phyloP scores from a whole-genome alignment of 1,140 invertebrate genomes.

The Ooceraea biroi region DNA sequence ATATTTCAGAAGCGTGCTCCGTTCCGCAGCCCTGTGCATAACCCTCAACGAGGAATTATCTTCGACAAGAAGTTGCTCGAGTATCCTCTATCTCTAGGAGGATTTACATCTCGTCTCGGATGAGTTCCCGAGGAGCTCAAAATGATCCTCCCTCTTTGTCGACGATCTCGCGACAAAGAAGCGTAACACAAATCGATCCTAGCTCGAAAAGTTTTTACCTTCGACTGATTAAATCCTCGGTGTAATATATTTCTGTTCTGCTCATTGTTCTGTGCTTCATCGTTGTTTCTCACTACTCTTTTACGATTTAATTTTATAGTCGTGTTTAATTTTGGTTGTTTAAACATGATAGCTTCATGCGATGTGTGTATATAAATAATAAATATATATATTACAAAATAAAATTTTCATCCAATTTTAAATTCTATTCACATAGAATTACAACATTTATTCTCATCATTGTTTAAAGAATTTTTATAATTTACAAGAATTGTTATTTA shows the following conservation, averaged over 20 bases:
- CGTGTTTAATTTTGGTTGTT: background rate
- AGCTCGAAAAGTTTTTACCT: background rate
- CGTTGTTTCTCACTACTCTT: no score
- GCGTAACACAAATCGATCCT: slow-evolving; percentile 5
- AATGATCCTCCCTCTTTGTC: slow-evolving; percentile 33
- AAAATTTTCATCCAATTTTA: no score
- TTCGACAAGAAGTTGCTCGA: slow-evolving; percentile 55
- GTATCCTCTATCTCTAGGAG: slow-evolving; percentile 37
- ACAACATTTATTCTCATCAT: no score
- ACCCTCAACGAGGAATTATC: slow-evolving; percentile 62
- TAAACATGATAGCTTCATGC: background rate
- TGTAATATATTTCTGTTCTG: background rate
- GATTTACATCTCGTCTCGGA: slow-evolving; percentile 61
- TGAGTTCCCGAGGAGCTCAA: slow-evolving; percentile 59
- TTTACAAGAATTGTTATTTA: no score
- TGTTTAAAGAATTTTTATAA: no score
- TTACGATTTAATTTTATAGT: background rate
- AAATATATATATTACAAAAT: no score
- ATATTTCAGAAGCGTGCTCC: slow-evolving; percentile 47
- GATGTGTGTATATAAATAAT: no score
- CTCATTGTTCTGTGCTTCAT: background rate
- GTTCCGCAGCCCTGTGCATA: slow-evolving; percentile 22
- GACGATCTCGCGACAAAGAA: slow-evolving; percentile 22
- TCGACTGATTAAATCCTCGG: background rate
- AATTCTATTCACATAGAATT: no score